These are phyloP conservation scores for Molothrus ater DNA, from an alignment of 2,797 vertebrate genomes.

Conservation along the genomic window DNA sequence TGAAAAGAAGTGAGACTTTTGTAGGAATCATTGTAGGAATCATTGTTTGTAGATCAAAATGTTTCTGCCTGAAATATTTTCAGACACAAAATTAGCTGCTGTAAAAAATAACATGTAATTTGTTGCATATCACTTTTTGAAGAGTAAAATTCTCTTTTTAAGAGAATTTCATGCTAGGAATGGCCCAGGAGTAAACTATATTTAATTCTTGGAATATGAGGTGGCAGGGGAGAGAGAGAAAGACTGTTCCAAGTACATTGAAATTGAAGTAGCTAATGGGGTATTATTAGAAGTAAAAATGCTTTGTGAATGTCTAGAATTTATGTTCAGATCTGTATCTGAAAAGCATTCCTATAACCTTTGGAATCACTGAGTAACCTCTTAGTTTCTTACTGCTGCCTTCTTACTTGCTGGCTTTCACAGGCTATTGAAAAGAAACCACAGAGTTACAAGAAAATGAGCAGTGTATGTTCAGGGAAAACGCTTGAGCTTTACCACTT, in stretches of 20 bases:
- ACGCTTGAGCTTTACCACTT: neutral
- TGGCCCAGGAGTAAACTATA: neutral
- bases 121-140: neutral
- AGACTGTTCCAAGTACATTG: slow-evolving; percentile 13
- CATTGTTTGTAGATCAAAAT: neutral
- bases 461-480: slow-evolving; percentile 55
- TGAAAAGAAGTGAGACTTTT: neutral
- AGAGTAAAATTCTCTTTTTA: neutral
- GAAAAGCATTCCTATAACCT: slow-evolving; percentile 35
- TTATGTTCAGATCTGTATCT: slow-evolving; percentile 49
- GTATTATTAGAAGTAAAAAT: slow-evolving; percentile 59
- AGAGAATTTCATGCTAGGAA: neutral
- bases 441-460: slow-evolving; percentile 63
- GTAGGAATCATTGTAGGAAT: neutral
- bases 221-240: neutral
- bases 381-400: slow-evolving; percentile 18
- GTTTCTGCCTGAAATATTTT: neutral
- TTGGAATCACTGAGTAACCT: slow-evolving; percentile 58
- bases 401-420: slow-evolving; percentile 30
- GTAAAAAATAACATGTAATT: neutral
- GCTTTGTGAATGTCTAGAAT: slow-evolving; percentile 44
- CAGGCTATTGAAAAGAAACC: slow-evolving; percentile 39
- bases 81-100: neutral
- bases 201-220: slow-evolving; percentile 24
- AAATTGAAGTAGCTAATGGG: slow-evolving; percentile 39